These are phyloP conservation scores for Aspiorhynchus laticeps DNA, from an alignment of 2,113 vertebrate species.

Conservation along the genomic window DNA sequence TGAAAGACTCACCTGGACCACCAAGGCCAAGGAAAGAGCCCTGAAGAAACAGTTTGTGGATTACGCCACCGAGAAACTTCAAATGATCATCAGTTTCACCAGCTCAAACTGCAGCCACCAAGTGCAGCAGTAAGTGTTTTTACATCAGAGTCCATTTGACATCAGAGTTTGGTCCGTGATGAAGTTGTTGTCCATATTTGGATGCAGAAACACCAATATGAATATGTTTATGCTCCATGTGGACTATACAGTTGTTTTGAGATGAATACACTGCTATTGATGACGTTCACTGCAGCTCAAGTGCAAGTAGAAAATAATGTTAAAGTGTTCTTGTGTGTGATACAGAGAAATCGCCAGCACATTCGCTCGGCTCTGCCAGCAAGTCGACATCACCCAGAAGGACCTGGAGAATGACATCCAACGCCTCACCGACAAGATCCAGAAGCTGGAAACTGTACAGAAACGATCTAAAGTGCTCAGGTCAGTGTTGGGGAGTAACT, in stretches of 20 bases:
- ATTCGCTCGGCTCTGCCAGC: conserved; percentile 92
- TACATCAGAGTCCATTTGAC: neutral
- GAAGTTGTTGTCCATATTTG: neutral
- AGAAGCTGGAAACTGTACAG: conserved; percentile 87
- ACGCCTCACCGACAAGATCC: conserved; percentile 84
- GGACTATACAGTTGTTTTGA: neutral
- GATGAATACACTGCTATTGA: neutral
- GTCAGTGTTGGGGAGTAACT: conserved; percentile 67
- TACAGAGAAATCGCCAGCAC: conserved; percentile 93
- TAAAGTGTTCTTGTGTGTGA: conserved; percentile 40
- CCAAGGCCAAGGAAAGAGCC: conserved; percentile 87
- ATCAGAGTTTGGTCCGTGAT: neutral
- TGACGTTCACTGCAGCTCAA: neutral
- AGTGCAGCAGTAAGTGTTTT: conserved; percentile 90
- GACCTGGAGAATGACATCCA: conserved; percentile 86
- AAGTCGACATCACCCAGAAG: conserved; percentile 89
- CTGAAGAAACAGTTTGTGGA: conserved; percentile 97
- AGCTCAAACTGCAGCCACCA: conserved; percentile 96
- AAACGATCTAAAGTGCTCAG: conserved; percentile 85
- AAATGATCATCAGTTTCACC: conserved; percentile 91
- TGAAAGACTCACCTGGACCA: conserved; percentile 93
- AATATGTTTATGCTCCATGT: neutral
- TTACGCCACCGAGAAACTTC: conserved; percentile 90
- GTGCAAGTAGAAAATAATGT: neutral
- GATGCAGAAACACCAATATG: neutral